phyloP scores from a whole-genome alignment of 2,888 invertebrate species.

The Dicyrtoma fusca region DNA sequence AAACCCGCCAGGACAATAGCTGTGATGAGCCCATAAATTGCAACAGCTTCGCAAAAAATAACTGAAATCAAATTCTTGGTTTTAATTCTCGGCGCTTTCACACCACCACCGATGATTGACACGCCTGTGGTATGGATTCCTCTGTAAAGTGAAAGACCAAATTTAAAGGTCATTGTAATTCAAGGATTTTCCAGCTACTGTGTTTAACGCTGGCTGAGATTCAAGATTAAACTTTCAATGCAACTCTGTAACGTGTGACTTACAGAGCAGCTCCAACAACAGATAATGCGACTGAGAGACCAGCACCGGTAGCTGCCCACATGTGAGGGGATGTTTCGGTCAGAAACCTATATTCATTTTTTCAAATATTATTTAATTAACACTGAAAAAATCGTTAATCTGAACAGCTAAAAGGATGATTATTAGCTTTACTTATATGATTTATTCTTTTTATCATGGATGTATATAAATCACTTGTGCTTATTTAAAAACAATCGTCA shows the following conservation, averaged over 20 bases:
- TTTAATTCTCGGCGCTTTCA: slow-evolving; percentile 97
- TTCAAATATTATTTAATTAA: too few species aligned
- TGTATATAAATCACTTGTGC: too few species aligned
- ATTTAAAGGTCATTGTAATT: slow-evolving; percentile 16
- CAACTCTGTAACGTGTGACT: too few species aligned
- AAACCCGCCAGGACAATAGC: slow-evolving; percentile 94
- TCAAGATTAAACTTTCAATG: too few species aligned
- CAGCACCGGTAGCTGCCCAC: slow-evolving; percentile 95
- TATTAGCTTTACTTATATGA: too few species aligned
- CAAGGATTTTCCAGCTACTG: slow-evolving; percentile 27
- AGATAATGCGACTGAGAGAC: slow-evolving; percentile 88
- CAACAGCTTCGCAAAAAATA: slow-evolving; percentile 99
- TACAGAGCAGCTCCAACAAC: slow-evolving; percentile 96
- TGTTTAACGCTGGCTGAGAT: too few species aligned
- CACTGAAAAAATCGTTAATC: too few species aligned
- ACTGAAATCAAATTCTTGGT: slow-evolving; percentile 99
- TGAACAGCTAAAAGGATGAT: too few species aligned
- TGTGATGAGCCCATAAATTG: slow-evolving; percentile 98
- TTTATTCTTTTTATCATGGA: too few species aligned
- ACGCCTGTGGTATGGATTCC: slow-evolving; percentile 97
- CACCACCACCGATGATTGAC: slow-evolving; percentile 96
- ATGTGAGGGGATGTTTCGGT: slow-evolving; percentile 89
- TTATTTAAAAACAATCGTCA: too few species aligned
- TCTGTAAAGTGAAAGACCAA: slow-evolving; percentile 60
- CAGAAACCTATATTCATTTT: slow-evolving; percentile 86